Evolutionary conservation across 2,888 invertebrate genomes (phyloP).

Genomic region (Cheilosia urbana): DNA sequence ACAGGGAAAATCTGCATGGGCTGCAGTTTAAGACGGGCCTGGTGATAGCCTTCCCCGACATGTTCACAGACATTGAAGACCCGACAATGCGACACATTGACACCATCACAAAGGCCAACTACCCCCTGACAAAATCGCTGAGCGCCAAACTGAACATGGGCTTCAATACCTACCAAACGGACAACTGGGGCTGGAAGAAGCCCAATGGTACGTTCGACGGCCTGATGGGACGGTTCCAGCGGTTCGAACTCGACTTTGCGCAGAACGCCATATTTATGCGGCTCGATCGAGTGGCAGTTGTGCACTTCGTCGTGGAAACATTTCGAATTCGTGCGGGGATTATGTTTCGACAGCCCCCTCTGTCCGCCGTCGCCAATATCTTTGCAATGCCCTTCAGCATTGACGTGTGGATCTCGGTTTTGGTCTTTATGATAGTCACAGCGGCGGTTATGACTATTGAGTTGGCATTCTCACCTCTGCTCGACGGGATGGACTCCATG

Average conservation of each 20-base stretch:
- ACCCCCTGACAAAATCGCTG: conserved; percentile 81
- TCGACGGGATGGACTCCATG: conserved; percentile 78
- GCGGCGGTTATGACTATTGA: conserved; percentile 79
- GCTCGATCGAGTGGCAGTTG: conserved; percentile 84
- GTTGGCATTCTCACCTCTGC: conserved; percentile 78
- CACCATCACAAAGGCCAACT: conserved; percentile 83
- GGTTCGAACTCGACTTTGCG: conserved; percentile 85
- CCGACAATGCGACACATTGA: conserved; percentile 82
- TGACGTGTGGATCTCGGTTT: conserved; percentile 85
- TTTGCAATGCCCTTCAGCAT: conserved; percentile 86
- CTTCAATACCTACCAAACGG: conserved; percentile 82
- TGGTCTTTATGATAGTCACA: conserved; percentile 80
- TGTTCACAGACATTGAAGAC: conserved; percentile 82
- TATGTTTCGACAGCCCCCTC: conserved; percentile 87
- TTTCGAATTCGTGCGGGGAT: conserved; percentile 85
- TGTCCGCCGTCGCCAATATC: conserved; percentile 87
- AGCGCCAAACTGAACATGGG: conserved; percentile 83
- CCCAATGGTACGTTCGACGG: conserved; percentile 86
- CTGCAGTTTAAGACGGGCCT: conserved; percentile 81
- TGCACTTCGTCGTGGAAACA: conserved; percentile 86
- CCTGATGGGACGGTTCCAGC: conserved; percentile 86
- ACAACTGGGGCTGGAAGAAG: conserved; percentile 85
- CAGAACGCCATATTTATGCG: conserved; percentile 86
- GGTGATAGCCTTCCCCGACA: conserved; percentile 82
- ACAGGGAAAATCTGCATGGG: conserved; percentile 81